Evolutionary conservation across 2,888 invertebrate species (phyloP).

Genomic region (Euplexia lucipara): DNA sequence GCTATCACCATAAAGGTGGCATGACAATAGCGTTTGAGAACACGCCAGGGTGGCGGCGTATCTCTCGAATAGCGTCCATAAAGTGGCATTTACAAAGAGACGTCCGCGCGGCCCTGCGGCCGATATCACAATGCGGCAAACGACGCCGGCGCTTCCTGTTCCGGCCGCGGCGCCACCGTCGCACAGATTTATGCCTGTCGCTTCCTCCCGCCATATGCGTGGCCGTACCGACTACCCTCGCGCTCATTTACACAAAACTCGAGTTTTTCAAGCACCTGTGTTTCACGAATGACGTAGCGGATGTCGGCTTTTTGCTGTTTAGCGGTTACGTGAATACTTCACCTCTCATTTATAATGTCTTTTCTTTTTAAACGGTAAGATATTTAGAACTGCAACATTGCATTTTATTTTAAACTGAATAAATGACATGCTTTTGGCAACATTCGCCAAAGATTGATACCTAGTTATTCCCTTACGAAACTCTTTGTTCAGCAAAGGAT

Average conservation of each 20-base stretch:
- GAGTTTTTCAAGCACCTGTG: slow-evolving; percentile 89
- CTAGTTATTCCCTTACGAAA: background rate
- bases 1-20: slow-evolving; percentile 83
- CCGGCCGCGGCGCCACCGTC: slow-evolving; percentile 89
- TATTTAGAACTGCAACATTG: slow-evolving; percentile 2
- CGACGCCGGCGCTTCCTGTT: slow-evolving; percentile 89
- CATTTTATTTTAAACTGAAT: background rate
- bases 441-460: background rate
- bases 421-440: slow-evolving; percentile 1
- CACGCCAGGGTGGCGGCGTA: slow-evolving; percentile 80
- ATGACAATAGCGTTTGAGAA: slow-evolving; percentile 83
- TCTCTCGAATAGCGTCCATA: slow-evolving; percentile 84
- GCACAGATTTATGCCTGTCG: slow-evolving; percentile 89
- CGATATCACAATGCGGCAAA: slow-evolving; percentile 91
- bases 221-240: slow-evolving; percentile 78
- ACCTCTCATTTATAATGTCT: slow-evolving; percentile 26
- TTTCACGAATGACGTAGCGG: slow-evolving; percentile 77
- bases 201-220: slow-evolving; percentile 89
- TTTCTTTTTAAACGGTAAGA: slow-evolving; percentile 30
- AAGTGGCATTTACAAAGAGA: slow-evolving; percentile 87
- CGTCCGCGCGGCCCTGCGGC: slow-evolving; percentile 87
- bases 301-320: slow-evolving; percentile 77
- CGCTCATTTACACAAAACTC: slow-evolving; percentile 89
- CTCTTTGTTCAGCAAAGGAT: background rate
- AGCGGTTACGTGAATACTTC: slow-evolving; percentile 62